Evolutionary conservation across 1,140 invertebrate genomes (phyloP).

Genomic region (Drosophila miranda): DNA sequence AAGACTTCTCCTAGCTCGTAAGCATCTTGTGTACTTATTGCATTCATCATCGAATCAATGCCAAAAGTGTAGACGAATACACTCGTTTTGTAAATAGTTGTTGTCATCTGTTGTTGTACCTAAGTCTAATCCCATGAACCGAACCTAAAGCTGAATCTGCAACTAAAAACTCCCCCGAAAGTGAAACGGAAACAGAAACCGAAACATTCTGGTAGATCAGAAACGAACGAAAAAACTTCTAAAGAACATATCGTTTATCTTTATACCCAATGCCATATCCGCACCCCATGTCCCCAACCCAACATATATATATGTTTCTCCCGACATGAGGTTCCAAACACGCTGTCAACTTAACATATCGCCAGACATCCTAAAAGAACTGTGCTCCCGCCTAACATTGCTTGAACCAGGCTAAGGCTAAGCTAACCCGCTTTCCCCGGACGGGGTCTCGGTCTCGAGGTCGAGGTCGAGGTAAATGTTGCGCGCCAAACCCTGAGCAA

Average conservation of each 20-base stretch:
- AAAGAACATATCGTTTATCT: constrained; percentile 41
- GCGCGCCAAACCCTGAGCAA: constrained; percentile 21
- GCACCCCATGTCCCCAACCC: not conserved
- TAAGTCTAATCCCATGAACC: constrained; percentile 31
- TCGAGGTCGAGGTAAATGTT: constrained; percentile 44
- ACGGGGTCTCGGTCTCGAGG: constrained; percentile 3
- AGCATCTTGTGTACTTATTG: constrained; percentile 70
- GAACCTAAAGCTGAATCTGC: not conserved
- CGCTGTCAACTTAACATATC: constrained; percentile 64
- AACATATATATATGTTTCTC: constrained; percentile 2
- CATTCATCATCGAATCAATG: constrained; percentile 55
- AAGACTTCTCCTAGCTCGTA: constrained; percentile 75
- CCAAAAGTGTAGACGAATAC: constrained; percentile 66
- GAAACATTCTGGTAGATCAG: constrained; percentile 10
- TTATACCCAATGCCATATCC: constrained; percentile 24
- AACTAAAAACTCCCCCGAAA: no score
- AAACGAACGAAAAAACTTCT: constrained; percentile 36
- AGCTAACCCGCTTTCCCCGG: constrained; percentile 30
- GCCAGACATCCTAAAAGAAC: constrained; percentile 43
- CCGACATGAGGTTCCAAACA: constrained; percentile 15
- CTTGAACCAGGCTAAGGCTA: constrained; percentile 4
- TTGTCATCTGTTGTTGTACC: constrained; percentile 72
- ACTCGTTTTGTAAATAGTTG: constrained; percentile 72
- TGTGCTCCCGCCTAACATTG: constrained; percentile 28
- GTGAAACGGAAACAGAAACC: not conserved